A percentile compares a stretch with the other conserved stretches of the same genome.
Conservation (phyloP, 2,888 invertebrate species). For the Monopis laevigella region DNA sequence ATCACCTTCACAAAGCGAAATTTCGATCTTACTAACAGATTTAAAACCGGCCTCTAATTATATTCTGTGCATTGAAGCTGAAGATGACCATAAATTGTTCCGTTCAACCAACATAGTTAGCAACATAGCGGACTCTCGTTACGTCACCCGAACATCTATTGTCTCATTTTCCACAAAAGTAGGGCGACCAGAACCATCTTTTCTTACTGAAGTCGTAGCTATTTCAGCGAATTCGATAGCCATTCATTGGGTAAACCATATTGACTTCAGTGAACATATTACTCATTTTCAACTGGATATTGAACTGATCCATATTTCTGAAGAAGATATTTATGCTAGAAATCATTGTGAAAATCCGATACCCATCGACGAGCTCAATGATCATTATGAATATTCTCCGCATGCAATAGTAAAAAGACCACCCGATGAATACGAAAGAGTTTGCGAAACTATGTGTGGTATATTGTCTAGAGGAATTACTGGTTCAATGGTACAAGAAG, state of each 20-base stretch:
- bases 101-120: slow-evolving; percentile 19
- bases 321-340: slow-evolving; percentile 27
- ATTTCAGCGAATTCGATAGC: slow-evolving; percentile 31
- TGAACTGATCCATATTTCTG: slow-evolving; percentile 33
- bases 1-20: slow-evolving; percentile 23
- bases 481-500: slow-evolving; percentile 39
- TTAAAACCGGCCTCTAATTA: slow-evolving; percentile 47
- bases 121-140: neutral
- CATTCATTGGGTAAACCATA: slow-evolving; percentile 47
- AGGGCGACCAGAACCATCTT: slow-evolving; percentile 49
- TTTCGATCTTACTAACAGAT: slow-evolving; percentile 27
- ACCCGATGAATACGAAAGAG: slow-evolving; percentile 38
- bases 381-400: slow-evolving; percentile 30
- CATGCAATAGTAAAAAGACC: slow-evolving; percentile 45
- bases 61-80: slow-evolving; percentile 46
- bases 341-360: slow-evolving; percentile 33
- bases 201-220: slow-evolving; percentile 44
- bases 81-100: slow-evolving; percentile 29
- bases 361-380: slow-evolving; percentile 23
- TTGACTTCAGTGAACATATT: slow-evolving; percentile 37
- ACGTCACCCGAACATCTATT: slow-evolving; percentile 33
- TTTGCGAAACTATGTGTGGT: slow-evolving; percentile 49
- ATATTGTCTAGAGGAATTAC: slow-evolving; percentile 34
- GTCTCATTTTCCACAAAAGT: slow-evolving; percentile 41
- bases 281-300: slow-evolving; percentile 45